Evolutionary conservation across 2,888 invertebrate genomes (phyloP), one percentile per base, ranked within the genome.

Genomic region (Perdita meconis): DNA sequence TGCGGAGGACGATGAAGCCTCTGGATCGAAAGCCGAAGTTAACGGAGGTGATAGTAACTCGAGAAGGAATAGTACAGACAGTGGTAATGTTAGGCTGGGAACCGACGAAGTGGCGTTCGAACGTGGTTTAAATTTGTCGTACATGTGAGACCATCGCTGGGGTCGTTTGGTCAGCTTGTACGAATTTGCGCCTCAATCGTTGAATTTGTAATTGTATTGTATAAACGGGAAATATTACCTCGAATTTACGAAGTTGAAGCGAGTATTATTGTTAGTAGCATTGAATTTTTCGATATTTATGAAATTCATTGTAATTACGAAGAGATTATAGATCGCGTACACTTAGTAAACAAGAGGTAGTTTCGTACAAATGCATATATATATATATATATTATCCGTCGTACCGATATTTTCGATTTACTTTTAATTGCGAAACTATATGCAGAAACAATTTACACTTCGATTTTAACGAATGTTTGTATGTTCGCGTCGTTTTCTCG

Each of bases 31-130:
- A 88, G 30, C 63, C 42, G 68, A 88, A 91, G 3, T 90, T 92
- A 68, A 93, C 92, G 38, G 92, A 92, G 93, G 93, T 4, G 91
- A 92, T 85, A 78, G 85, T 83, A 44, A 86, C 85, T 70, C 91
- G 87, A 34, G 92, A 88, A 79, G 92, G 88, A 89, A 72, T 83
- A 90, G 77, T 87, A 90, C 76, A 84, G 92, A 82, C 85, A 92
- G 81, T 87, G 91, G 55, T 78, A 93, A 88, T 84, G 83, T 90
- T 42, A 89, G 80, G 71, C 81, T 91, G 51, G 90, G 89, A 38
- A 79, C 86, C 36, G 87, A 92, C 60, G 92, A 92, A 88, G 90
- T 91, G 34, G 87, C 89, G 24, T 92, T 90, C 56, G 92, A 92
- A 80, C 90, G 90, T 24, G 91, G 90, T 47, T 88, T 92, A 77